These are phyloP conservation scores for Crypturellus undulatus DNA, from an alignment of 2,113 vertebrate species.

Conservation along the genomic window DNA sequence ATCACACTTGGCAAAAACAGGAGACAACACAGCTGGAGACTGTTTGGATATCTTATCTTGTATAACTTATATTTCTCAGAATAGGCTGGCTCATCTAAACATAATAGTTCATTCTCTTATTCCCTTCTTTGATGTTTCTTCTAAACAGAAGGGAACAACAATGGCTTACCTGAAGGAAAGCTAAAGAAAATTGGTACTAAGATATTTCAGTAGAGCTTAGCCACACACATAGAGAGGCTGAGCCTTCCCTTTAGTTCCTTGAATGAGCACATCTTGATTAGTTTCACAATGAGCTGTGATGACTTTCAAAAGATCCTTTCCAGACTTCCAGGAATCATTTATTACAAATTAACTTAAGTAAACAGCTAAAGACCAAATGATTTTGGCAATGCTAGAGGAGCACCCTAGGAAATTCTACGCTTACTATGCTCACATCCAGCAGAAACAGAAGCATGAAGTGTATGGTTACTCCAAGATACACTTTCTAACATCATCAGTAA, in stretches of 20 bases:
- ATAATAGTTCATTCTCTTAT: neutral
- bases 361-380: neutral
- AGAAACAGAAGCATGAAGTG: neutral
- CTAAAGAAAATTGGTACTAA: neutral
- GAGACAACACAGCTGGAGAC: neutral
- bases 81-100: neutral
- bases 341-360: neutral
- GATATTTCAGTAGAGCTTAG: neutral
- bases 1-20: fast-evolving
- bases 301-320: neutral
- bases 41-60: neutral
- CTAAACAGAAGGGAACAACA: neutral
- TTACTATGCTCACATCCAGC: neutral
- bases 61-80: neutral
- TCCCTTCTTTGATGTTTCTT: neutral
- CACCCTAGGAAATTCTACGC: neutral
- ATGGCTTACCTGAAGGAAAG: neutral
- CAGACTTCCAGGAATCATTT: neutral
- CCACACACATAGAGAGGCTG: no score
- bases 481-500: neutral
- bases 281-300: neutral
- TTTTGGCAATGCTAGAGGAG: neutral
- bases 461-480: neutral
- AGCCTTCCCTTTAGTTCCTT: neutral
- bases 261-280: neutral